These are phyloP conservation scores for Smithornis capensis DNA, from an alignment of 2,113 vertebrate genomes.

Conservation along the genomic window DNA sequence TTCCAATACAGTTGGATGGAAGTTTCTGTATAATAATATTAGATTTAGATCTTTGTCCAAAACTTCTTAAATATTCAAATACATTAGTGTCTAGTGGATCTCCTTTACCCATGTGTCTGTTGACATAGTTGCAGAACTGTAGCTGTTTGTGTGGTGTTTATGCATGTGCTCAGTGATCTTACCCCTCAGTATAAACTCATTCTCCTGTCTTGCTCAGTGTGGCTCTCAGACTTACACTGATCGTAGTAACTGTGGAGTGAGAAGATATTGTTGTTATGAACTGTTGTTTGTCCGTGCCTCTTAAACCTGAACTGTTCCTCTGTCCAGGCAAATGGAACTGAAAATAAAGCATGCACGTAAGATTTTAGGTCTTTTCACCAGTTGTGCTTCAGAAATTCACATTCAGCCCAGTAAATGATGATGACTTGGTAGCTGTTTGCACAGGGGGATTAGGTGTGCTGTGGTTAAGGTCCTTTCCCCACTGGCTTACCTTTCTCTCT, in stretches of 20 bases:
- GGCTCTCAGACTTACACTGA: background rate
- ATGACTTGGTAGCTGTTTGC: background rate
- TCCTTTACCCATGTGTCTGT: background rate
- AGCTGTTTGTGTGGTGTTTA: background rate
- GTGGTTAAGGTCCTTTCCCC: background rate
- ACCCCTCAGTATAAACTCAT: background rate
- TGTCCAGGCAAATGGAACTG: background rate
- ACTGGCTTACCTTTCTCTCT: background rate
- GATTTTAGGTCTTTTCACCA: background rate
- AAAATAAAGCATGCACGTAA: background rate
- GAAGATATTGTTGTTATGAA: background rate
- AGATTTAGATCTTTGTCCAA: background rate
- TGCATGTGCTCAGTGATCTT: background rate
- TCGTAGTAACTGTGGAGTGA: background rate
- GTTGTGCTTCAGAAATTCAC: background rate
- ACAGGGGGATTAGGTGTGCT: accelerated
- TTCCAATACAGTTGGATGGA: background rate
- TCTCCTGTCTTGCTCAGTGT: background rate
- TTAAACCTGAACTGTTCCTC: background rate
- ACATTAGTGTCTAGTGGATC: background rate
- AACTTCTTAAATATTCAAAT: background rate
- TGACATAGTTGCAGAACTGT: background rate
- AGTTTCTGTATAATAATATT: background rate
- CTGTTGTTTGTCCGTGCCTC: background rate
- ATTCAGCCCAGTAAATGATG: background rate